These are phyloP conservation scores for Zhuqinia jingwanae DNA, from an alignment of 2,888 invertebrate genomes.

Conservation along the genomic window DNA sequence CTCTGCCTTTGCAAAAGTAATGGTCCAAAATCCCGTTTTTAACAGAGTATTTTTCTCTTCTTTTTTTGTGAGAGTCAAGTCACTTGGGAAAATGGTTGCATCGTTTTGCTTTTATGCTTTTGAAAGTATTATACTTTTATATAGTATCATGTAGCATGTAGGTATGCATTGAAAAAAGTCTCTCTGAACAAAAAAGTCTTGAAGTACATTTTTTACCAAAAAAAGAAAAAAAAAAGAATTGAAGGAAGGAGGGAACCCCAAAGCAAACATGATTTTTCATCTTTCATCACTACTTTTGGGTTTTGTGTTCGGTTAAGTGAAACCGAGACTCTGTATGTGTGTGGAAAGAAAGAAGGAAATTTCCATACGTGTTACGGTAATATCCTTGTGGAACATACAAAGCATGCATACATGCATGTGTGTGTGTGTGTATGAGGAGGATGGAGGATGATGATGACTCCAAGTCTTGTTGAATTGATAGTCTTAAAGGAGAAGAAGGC, in stretches of 20 bases:
- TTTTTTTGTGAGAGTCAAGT: constrained; percentile 23
- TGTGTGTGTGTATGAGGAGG: no score
- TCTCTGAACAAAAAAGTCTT: constrained; percentile 13
- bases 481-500: constrained; percentile 21
- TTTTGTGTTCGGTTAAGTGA: constrained; percentile 68
- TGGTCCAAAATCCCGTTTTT: constrained; percentile 33
- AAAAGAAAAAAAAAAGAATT: constrained; percentile 25
- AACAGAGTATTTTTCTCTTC: not conserved
- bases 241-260: constrained; percentile 65
- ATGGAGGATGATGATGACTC: not conserved
- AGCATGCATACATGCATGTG: not conserved
- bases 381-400: not conserved
- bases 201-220: not conserved
- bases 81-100: constrained; percentile 48
- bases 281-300: constrained; percentile 70
- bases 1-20: constrained; percentile 15
- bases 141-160: not conserved
- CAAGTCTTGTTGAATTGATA: constrained; percentile 50
- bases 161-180: constrained; percentile 35
- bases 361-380: not conserved
- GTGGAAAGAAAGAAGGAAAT: constrained; percentile 20
- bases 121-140: constrained; percentile 23
- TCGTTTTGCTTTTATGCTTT: constrained; percentile 29
- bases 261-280: constrained; percentile 78
- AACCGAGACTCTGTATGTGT: constrained; percentile 22